Percentiles rank a stretch among this genome's conserved stretches.
Evolutionary conservation across 2,888 invertebrate genomes (phyloP).

Genomic region (Cantharis lateralis): DNA sequence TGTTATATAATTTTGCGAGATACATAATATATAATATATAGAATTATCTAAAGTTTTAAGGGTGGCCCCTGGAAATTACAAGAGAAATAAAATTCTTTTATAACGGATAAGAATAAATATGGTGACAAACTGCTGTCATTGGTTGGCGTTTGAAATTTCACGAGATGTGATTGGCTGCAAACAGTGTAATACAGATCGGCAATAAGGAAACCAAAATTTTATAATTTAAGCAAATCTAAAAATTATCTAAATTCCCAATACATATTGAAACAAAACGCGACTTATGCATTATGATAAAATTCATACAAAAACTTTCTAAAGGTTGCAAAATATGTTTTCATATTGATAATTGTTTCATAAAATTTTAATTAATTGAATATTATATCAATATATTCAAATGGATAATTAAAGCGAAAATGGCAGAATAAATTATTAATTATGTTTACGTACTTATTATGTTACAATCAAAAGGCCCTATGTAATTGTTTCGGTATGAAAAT

Average conservation of each 20-base stretch:
- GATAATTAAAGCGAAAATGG: not conserved
- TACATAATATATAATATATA: too few species aligned
- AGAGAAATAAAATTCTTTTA: too few species aligned
- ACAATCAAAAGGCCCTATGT: not conserved
- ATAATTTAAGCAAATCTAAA: not conserved
- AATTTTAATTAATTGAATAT: not conserved
- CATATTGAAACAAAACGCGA: too few species aligned
- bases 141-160: too few species aligned
- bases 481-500: constrained; percentile 12
- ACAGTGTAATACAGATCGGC: not conserved
- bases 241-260: not conserved
- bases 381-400: not conserved
- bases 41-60: not conserved
- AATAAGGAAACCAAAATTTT: not conserved
- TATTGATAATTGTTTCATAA: not conserved
- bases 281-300: not conserved
- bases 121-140: too few species aligned
- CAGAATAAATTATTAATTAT: not conserved
- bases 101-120: too few species aligned
- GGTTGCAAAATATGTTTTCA: not conserved
- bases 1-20: not conserved
- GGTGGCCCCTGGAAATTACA: not conserved
- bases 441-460: not conserved
- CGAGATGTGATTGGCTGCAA: too few species aligned
- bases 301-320: not conserved